Evolutionary conservation across 2,113 vertebrate genomes (phyloP), one percentile per base, ranked within the genome.

Genomic region (Stictonetta naevosa): DNA sequence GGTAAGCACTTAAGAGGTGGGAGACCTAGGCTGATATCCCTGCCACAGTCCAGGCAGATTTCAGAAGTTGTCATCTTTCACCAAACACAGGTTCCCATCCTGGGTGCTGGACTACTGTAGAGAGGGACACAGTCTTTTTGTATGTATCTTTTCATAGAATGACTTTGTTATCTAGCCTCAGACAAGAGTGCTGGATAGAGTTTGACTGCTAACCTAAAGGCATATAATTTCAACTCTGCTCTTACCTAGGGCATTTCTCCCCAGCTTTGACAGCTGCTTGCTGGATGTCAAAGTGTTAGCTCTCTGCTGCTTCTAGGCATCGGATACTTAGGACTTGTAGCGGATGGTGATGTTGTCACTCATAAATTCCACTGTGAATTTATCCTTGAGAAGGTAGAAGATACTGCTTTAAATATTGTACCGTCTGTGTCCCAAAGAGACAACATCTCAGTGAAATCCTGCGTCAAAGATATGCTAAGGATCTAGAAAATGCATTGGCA

Each of bases 301-400:
- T 75, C 53, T 87, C 48, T 90, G 42, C 33, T 8, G 14, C 48
- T 66, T 25, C 38, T 33, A 44, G 63, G 42, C 40, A 31, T 22
- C 9, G 63, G 28, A 31, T 44, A 13, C 40, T 44, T 76, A 31
- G 53, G 26, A 34, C 48, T 76, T 75, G 62, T 91, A 85, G 66
- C 63, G 91, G 90, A 60, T 87, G 78, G 75, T 85, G 87, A 29
- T 82, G 58, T 3, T 91, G 62, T 58, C 75, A 87, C 82, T 83
- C 82, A 67, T 48, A 85, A 73, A 79, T 73, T 80, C 87, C 67
- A 40, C 55, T 84, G 62, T 55, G 73, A 59, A 8, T 86, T 75
- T 85, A 48, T 90, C 33, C 48, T 66, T 28, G 34, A 77, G 48
- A 64, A 94, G 68, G 36, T 5, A 89, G n/a, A 78, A 87, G 62